Base-by-base conservation (phyloP, 2,797 vertebrate species). In the Sebastes flavidus region DNA sequence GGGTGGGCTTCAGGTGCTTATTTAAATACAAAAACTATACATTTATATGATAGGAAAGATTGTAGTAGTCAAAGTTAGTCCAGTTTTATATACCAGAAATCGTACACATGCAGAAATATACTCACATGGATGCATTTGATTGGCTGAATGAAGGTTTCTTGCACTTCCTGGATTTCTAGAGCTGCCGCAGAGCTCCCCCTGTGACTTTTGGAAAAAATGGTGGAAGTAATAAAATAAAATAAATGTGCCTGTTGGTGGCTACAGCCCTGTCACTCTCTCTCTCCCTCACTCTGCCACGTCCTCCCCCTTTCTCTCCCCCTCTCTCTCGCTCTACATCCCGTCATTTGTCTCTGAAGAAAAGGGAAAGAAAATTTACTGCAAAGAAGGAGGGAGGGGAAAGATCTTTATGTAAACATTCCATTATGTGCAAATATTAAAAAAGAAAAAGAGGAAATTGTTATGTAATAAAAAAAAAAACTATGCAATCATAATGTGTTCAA, bases 401-500 rank as follows among this genome's bases (percentile, higher is more conserved):
- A 76, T 65, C 80, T 87, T 80, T 85, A 91, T 92, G 88, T 90
- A 89, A 94, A 94, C 93, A 92, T 95, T 96, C 93, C 93, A 92
- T 91, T 91, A 87, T 90, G 90, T 92, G 84, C 87, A 92, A 94
- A 94, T 82, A 77, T 38, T 36, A 36, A 82, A 34, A 83, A 66
- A 66, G n/a, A 77, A 72, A 79, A 81, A 72, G 71, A 81, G 67
- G 78, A 93, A 90, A 89, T 91, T 78, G 81, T 86, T 91, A 75
- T 92, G 67, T 87, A 85, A 87, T 78, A 72, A 55, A 59, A 72
- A 46, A 46, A 38, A 75, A 59, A 90, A 34, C 95, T 96, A 96
- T 96, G 95, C 95, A 96, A 96, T 92, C 86, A 88, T 90, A 70
- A 78, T 76, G 73, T 92, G 90, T 93, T 83, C 24, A 69, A 81